phyloP scores from a whole-genome alignment of 2,888 invertebrate genomes.

The Thereva nobilitata region DNA sequence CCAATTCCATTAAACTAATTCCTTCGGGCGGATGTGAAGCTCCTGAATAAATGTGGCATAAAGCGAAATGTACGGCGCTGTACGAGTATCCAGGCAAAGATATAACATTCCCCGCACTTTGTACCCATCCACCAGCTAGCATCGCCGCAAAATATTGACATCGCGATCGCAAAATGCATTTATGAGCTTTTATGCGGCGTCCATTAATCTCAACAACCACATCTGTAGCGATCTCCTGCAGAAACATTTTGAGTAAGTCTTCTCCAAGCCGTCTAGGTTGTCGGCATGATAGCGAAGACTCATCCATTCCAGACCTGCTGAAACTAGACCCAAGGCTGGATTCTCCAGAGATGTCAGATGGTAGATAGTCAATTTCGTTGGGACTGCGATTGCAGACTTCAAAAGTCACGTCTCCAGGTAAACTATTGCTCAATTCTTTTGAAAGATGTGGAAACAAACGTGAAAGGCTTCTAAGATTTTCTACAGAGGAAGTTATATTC shows the following conservation, averaged over 20 bases:
- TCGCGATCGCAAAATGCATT: conserved; percentile 86
- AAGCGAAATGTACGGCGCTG: conserved; percentile 84
- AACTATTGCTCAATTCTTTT: conserved; percentile 56
- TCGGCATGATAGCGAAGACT: conserved; percentile 58
- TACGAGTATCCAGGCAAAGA: conserved; percentile 82
- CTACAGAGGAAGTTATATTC: conserved; percentile 63
- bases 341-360: conserved; percentile 62
- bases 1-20: conserved; percentile 82
- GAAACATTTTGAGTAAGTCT: conserved; percentile 86
- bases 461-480: conserved; percentile 64
- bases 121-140: conserved; percentile 83
- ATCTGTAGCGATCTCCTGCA: conserved; percentile 88
- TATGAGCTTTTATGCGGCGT: conserved; percentile 83
- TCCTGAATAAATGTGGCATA: conserved; percentile 94
- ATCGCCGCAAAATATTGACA: conserved; percentile 94
- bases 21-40: conserved; percentile 85
- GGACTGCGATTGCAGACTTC: conserved; percentile 48
- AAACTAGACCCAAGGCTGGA: conserved; percentile 65
- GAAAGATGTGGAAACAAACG: conserved; percentile 67
- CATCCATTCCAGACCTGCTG: conserved; percentile 63
- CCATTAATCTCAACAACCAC: conserved; percentile 84
- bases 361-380: conserved; percentile 59
- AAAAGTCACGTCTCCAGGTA: conserved; percentile 54
- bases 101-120: conserved; percentile 79
- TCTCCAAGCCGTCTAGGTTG: conserved; percentile 74